Base-by-base conservation (phyloP, 2,797 vertebrate genomes). In the Muraenolepis orangiensis region DNA sequence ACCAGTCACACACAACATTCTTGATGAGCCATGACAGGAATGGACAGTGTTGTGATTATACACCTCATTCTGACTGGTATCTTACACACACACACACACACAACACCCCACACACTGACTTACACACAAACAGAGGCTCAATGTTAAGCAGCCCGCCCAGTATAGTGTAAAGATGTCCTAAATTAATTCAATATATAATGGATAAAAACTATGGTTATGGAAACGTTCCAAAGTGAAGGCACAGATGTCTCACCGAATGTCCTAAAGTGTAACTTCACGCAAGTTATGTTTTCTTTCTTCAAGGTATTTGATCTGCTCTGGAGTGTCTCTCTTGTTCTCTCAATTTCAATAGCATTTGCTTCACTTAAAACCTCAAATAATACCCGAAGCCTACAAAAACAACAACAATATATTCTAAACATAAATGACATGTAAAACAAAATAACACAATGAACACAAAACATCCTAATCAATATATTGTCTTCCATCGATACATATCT, bases 31-130 rank as follows among this genome's bases (percentile, higher is more conserved):
- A 82, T 90, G 91, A 92, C 91, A 90, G 87, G 90, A 94, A 82
- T 86, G 89, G 94, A 95, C 94, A 95, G 87, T 85, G 80, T 85
- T 88, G 89, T 82, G 88, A 87, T 90, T 86, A 84, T 90, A 87
- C 88, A 85, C 90, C 88, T 93, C 86, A 90, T 90, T 84, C 51
- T 67, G 72, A 80, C 82, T 71, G 78, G 51, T 79, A 77, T 51
- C 57, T 8, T 36, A n/a, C 69, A 42, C 71, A 38, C 31, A 70
- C 32, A 72, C 31, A 23, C 20, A 23, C n/a, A 10, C 51, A 51
- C 42, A 51, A 20, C 16, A 18, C 42, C 42, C 16, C 42, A 18
- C 16, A 16, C 16, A 34, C 32, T 3, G 3, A 34, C 38, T 2
- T 16, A 51, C 16, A 51, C 42, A 51, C 42, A 51, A 51, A 6